Conservation (phyloP, 2,113 vertebrate species). For the Sula dactylatra region DNA sequence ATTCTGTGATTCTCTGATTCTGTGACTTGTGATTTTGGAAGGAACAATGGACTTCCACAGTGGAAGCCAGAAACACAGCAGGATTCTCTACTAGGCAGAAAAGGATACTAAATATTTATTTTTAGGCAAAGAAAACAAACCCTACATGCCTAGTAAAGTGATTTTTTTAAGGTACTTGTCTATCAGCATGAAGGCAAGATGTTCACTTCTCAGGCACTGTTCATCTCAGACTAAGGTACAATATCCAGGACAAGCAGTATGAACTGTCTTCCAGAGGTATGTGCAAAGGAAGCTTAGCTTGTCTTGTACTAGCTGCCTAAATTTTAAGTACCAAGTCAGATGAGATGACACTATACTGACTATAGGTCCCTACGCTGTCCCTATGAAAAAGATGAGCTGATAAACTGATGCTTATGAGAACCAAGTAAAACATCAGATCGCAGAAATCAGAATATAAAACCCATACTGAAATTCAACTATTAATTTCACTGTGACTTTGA, state of each 20-base stretch:
- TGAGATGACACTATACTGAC: neutral
- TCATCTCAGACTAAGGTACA: neutral
- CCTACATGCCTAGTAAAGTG: neutral
- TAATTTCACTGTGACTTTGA: neutral
- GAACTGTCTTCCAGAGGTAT: neutral
- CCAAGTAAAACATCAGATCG: neutral
- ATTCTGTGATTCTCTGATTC: too few relatives aligned
- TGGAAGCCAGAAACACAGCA: neutral
- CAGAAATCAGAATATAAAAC: neutral
- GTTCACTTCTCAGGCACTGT: neutral
- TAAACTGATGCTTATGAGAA: neutral
- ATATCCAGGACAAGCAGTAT: neutral
- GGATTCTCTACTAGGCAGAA: neutral
- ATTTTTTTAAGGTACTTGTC: neutral
- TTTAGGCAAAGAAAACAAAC: neutral
- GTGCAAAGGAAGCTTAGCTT: neutral
- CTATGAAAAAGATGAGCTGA: neutral
- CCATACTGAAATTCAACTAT: neutral
- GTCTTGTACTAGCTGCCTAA: neutral
- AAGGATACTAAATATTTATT: neutral
- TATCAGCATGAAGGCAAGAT: neutral
- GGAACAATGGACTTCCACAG: neutral
- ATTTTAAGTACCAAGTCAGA: neutral
- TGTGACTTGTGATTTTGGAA: neutral
- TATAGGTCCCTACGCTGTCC: neutral